A percentile compares a stretch with the other conserved stretches of the same genome.
Conservation (phyloP, 1,140 invertebrate genomes). For the Musca domestica region DNA sequence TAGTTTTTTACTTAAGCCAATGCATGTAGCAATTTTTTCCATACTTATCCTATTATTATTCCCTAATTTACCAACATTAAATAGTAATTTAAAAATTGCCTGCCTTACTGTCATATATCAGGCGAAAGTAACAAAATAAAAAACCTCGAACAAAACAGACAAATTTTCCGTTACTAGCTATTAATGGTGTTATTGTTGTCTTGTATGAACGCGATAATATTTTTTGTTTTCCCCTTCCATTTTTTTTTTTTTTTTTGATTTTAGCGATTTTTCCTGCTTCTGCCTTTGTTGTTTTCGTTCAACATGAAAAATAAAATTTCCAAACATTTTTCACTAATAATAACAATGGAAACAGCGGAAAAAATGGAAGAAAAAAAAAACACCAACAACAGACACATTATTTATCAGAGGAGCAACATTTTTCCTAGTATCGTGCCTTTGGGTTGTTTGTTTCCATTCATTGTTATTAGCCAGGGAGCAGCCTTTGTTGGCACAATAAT, state of each 20-base stretch:
- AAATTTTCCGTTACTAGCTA: neutral
- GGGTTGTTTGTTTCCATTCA: too few species aligned
- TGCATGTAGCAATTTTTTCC: too few species aligned
- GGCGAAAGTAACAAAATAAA: neutral
- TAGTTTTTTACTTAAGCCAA: too few species aligned
- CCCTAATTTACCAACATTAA: neutral
- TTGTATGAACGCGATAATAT: constrained; percentile 8
- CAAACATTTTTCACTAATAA: neutral
- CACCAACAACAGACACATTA: too few species aligned
- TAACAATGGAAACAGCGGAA: too few species aligned
- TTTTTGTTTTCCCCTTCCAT: too few species aligned
- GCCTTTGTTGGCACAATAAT: too few species aligned
- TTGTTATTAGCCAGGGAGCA: too few species aligned
- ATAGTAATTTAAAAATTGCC: constrained; percentile 3
- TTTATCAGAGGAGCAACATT: too few species aligned
- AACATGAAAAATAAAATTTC: constrained; percentile 10
- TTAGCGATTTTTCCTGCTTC: too few species aligned
- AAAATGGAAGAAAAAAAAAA: too few species aligned
- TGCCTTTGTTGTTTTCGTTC: neutral
- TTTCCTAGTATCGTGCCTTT: too few species aligned
- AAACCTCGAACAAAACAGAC: neutral
- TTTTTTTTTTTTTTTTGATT: neutral
- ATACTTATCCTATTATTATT: neutral
- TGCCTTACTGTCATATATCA: neutral
- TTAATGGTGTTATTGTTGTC: neutral